These are phyloP conservation scores for Akabosia matsudoensis DNA, from an alignment of 1,140 invertebrate species.

Conservation along the genomic window DNA sequence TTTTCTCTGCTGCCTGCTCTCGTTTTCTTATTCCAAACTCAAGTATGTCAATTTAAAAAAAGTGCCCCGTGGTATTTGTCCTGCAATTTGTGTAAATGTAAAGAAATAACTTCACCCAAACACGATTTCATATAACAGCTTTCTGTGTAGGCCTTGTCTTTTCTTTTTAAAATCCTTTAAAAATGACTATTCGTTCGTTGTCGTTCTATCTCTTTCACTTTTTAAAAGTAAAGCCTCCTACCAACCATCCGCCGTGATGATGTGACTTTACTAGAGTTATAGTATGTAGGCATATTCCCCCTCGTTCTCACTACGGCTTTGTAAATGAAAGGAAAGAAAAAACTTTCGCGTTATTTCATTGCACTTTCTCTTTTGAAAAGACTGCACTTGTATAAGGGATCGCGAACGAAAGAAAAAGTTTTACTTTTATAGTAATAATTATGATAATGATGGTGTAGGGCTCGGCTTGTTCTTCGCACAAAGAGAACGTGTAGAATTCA, in stretches of 20 bases:
- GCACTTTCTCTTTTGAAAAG: conserved; percentile 5
- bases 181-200: too few relatives aligned
- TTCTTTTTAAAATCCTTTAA: too few relatives aligned
- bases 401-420: not conserved
- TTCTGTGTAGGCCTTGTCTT: too few relatives aligned
- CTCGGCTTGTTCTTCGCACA: not conserved
- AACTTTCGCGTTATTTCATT: not conserved
- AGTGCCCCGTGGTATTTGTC: conserved; percentile 16
- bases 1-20: not conserved
- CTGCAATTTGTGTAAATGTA: not conserved
- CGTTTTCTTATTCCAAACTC: not conserved
- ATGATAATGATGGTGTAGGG: conserved; percentile 16
- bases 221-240: too few relatives aligned
- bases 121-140: too few relatives aligned
- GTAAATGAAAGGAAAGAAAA: not conserved
- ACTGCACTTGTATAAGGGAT: not conserved
- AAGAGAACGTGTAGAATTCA: not conserved
- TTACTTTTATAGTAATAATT: conserved; percentile 18
- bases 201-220: too few relatives aligned
- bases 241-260: too few relatives aligned
- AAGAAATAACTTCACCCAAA: not conserved
- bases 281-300: not conserved
- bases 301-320: not conserved
- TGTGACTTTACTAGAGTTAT: too few relatives aligned
- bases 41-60: conserved; percentile 18